phyloP scores from a whole-genome alignment of 2,888 invertebrate genomes.

The Coelinius sp. region DNA sequence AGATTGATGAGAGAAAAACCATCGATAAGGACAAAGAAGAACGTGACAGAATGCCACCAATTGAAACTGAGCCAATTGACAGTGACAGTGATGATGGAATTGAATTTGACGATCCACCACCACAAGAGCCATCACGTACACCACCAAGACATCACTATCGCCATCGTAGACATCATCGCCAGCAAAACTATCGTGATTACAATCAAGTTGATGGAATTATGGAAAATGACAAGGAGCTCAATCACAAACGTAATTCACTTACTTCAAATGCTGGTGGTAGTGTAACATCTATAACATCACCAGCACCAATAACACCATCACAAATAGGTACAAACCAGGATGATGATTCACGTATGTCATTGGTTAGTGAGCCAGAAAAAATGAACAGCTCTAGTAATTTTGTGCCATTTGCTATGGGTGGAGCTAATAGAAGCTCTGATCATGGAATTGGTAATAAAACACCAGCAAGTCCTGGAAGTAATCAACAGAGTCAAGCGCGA shows the following conservation, averaged over 20 bases:
- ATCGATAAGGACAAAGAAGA: conserved; percentile 66
- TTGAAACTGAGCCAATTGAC: conserved; percentile 83
- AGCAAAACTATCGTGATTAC: conserved; percentile 65
- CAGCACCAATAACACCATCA: conserved; percentile 58
- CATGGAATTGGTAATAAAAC: conserved; percentile 66
- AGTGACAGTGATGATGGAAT: conserved; percentile 74
- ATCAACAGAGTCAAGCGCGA: conserved; percentile 70
- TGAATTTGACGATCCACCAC: conserved; percentile 63
- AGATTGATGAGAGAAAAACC: conserved; percentile 48
- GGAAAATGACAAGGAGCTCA: conserved; percentile 50
- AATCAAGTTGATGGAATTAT: conserved; percentile 58
- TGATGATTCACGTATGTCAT: conserved; percentile 68
- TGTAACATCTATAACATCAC: conserved; percentile 48
- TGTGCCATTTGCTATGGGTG: conserved; percentile 68
- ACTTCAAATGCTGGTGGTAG: conserved; percentile 46
- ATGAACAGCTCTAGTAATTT: conserved; percentile 66
- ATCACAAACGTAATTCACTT: conserved; percentile 59
- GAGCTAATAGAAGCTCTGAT: conserved; percentile 59
- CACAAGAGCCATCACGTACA: conserved; percentile 62
- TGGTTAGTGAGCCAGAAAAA: conserved; percentile 68
- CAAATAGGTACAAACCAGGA: conserved; percentile 50
- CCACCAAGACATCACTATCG: conserved; percentile 67
- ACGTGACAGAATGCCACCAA: conserved; percentile 72
- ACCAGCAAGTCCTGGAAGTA: conserved; percentile 63
- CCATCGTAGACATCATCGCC: conserved; percentile 67